Base-by-base conservation (phyloP, 2,797 vertebrate genomes). In the Ataeniobius toweri region DNA sequence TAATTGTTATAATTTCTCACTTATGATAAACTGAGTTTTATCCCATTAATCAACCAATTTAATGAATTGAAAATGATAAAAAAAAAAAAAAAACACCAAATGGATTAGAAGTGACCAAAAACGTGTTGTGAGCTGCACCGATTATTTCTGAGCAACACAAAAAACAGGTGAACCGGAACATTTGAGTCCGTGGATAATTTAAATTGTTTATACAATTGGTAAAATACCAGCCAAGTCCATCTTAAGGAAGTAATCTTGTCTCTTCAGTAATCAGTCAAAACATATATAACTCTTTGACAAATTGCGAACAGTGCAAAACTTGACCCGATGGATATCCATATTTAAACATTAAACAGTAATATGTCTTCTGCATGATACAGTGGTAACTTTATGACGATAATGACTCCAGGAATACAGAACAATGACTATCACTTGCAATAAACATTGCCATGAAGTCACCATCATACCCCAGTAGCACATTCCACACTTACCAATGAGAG, bases 401-500 rank as follows among this genome's bases (percentile, higher is more conserved):
- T 39, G 12, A 75, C 44, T 36, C 22, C 24, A 53, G 36, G 48
- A 51, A 39, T 13, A 51, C 6, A 22, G 18, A 39, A 67, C 31
- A 22, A 16, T 24, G 36, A 65, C 61, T 36, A 28, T 65, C 61
- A 65, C 7, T 65, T 22, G 8, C 36, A 41, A 41, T 13, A 67
- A 67, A 67, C 4, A 63, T 36, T 63, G 14, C 13, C 28, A 63
- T 14, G 2, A 41, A 67, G 20, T 41, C 18, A 67, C 13, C 31
- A 0, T 67, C 63, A 2, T 3, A 1, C 16, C 63, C 9, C 10
- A 65, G 36, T 39, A 12, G 5, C 58, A 61, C 13, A 8, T 69
- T 61, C 20, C 5, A 10, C 55, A 58, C 61, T 96, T 92, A 99
- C 98, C 97, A 88, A 96, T 80, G 51, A 98, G 85, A 80, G 94